Conservation (phyloP, 2,113 vertebrate species). For the Thamnaconus septentrionalis region DNA sequence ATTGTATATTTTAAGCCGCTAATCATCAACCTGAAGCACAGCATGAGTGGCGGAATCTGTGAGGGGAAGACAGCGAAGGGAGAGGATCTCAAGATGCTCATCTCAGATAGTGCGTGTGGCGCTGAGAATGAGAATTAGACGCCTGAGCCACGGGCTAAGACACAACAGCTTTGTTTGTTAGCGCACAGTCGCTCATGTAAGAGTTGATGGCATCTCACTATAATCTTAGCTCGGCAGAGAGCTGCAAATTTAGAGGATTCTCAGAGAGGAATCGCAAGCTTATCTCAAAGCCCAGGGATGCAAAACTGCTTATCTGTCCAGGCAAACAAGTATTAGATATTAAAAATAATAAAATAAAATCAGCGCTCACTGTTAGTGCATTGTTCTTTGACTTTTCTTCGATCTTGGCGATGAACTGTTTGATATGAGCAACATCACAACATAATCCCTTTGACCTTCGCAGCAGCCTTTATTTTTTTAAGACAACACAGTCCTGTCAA, state of each 20-base stretch:
- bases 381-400: no score
- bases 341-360: no score
- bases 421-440: no score
- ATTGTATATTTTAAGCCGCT: constrained; percentile 45
- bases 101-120: constrained; percentile 45
- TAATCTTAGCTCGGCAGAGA: constrained; percentile 1
- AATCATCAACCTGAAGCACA: constrained; percentile 28
- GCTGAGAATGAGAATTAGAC: constrained; percentile 24
- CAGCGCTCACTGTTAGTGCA: no score
- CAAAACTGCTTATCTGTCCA: no score
- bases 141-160: constrained; percentile 33
- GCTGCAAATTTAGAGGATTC: neutral
- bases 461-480: no score
- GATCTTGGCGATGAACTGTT: no score
- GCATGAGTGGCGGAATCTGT: constrained; percentile 17
- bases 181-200: constrained; percentile 5
- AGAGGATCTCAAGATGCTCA: constrained; percentile 52
- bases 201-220: neutral
- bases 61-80: constrained; percentile 15
- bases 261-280: neutral
- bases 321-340: no score
- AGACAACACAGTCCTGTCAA: no score
- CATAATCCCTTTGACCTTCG: no score
- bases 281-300: neutral
- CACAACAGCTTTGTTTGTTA: constrained; percentile 30